A percentile compares a stretch with the other conserved stretches of the same genome.
These are phyloP conservation scores for Umimayanthus chanpuru DNA, from an alignment of 92 coral and sea anemone species.

Conservation along the genomic window DNA sequence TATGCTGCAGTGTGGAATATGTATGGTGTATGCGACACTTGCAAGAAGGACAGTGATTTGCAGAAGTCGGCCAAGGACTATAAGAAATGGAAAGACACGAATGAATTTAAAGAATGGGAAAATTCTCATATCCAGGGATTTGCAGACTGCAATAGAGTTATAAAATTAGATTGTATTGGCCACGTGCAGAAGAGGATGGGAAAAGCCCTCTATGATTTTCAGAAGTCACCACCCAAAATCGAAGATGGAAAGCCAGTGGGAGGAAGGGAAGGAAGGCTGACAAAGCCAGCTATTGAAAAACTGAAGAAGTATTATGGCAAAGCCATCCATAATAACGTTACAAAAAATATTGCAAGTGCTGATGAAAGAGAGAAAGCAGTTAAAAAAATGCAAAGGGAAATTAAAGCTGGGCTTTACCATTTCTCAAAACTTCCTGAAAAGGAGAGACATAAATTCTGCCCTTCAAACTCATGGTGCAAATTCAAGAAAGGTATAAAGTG, in stretches of 20 bases:
- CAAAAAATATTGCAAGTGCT: background rate
- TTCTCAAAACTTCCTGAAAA: constrained; percentile 30
- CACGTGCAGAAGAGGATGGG: too few relatives aligned
- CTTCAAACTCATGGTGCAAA: constrained; percentile 56
- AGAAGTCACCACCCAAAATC: constrained; percentile 29
- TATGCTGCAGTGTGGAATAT: constrained; percentile 35
- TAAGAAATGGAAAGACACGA: constrained; percentile 30
- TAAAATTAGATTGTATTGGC: too few relatives aligned
- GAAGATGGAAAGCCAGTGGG: background rate
- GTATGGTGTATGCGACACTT: constrained; percentile 54
- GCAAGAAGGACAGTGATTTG: constrained; percentile 30
- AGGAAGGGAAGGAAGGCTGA: constrained; percentile 40
- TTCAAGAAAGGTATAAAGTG: constrained; percentile 43
- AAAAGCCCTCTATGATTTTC: too few relatives aligned
- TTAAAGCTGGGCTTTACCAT: constrained; percentile 56
- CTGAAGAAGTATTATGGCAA: constrained; percentile 48
- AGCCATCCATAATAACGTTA: constrained; percentile 33
- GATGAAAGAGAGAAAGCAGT: constrained; percentile 41
- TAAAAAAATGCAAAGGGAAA: constrained; percentile 37
- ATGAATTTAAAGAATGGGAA: constrained; percentile 48
- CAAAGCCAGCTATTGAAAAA: constrained; percentile 46
- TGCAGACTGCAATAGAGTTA: constrained; percentile 28
- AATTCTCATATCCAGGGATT: constrained; percentile 33
- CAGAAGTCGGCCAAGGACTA: constrained; percentile 23
- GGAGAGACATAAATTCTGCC: constrained; percentile 51